These are phyloP conservation scores for Arctopsyche grandis DNA, from an alignment of 1,140 invertebrate genomes.

Conservation along the genomic window DNA sequence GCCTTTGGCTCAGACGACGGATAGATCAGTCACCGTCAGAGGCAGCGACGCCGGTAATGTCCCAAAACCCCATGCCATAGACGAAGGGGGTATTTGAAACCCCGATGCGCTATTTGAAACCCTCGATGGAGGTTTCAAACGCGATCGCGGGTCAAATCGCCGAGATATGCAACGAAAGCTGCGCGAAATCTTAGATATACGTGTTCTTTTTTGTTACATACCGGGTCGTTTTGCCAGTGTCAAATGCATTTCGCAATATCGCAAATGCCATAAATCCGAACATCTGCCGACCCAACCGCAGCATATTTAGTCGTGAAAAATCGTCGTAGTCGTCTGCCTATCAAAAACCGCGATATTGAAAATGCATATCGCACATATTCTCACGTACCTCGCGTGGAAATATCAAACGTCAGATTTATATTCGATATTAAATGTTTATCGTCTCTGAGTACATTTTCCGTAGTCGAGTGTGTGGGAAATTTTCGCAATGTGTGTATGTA, in stretches of 20 bases:
- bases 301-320: slow-evolving; percentile 14
- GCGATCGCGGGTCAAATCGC: slow-evolving; percentile 5
- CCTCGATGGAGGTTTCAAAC: neutral
- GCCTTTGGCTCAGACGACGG: slow-evolving; percentile 36
- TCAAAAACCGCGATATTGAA: slow-evolving; percentile 11
- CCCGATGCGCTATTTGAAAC: neutral
- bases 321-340: too few relatives aligned
- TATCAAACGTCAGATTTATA: too few relatives aligned
- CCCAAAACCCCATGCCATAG: neutral
- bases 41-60: slow-evolving; percentile 44
- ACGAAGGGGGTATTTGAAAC: neutral
- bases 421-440: too few relatives aligned
- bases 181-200: neutral
- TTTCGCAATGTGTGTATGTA: neutral
- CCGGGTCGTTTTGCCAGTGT: slow-evolving; percentile 30
- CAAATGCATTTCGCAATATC: slow-evolving; percentile 40
- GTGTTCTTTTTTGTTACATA: neutral
- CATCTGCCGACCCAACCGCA: slow-evolving; percentile 27
- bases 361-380: neutral
- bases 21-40: slow-evolving; percentile 53
- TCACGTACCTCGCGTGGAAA: too few relatives aligned
- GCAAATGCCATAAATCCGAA: slow-evolving; percentile 32
- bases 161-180: neutral
- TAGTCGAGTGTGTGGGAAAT: neutral
- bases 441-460: too few relatives aligned